Conservation (phyloP, 2,888 invertebrate species). For the Drosophila mercatorum region DNA sequence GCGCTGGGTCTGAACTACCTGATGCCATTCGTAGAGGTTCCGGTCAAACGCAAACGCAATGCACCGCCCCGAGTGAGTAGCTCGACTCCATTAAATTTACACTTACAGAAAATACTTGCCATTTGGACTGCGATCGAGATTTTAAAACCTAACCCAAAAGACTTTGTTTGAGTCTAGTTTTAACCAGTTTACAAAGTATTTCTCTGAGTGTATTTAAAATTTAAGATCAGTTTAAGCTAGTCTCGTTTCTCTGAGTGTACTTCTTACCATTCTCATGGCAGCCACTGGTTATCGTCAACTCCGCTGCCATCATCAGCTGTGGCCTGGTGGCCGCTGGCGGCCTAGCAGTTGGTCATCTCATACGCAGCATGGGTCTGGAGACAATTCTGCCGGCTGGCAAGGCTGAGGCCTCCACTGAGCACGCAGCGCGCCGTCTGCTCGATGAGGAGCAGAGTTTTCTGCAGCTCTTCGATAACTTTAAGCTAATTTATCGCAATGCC, state of each 20-base stretch:
- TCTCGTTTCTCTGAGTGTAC: background rate
- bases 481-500: conserved; percentile 75
- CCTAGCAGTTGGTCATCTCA: conserved; percentile 58
- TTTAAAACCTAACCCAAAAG: too few relatives aligned
- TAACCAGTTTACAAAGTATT: too few relatives aligned
- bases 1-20: conserved; percentile 73
- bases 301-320: conserved; percentile 72
- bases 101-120: background rate
- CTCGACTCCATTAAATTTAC: background rate
- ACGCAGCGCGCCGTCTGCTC: conserved; percentile 27
- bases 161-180: too few relatives aligned
- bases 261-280: conserved; percentile 12
- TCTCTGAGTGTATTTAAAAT: background rate
- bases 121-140: too few relatives aligned
- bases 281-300: conserved; percentile 75
- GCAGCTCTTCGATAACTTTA: conserved; percentile 69
- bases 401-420: background rate
- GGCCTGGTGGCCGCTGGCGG: conserved; percentile 69
- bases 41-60: conserved; percentile 63
- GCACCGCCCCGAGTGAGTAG: conserved; percentile 56
- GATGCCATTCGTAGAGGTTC: conserved; percentile 77
- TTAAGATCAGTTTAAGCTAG: background rate
- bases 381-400: conserved; percentile 34
- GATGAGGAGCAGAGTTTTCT: conserved; percentile 41
- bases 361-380: conserved; percentile 65